phyloP scores from a whole-genome alignment of 1,140 invertebrate species.

The Ectropis grisescens region DNA sequence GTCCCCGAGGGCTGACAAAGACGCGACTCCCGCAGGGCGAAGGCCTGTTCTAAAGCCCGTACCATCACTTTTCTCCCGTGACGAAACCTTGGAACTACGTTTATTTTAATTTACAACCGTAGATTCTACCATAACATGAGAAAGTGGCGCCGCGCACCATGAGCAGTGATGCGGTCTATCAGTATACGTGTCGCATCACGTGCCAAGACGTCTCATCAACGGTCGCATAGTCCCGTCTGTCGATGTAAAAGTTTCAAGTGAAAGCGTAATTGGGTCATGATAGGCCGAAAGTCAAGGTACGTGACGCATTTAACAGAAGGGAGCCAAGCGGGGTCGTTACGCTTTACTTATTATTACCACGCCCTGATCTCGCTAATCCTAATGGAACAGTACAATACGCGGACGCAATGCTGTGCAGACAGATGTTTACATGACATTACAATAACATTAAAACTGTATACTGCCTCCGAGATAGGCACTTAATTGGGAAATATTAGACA shows the following conservation, averaged over 20 bases:
- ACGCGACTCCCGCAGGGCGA: constrained; percentile 17
- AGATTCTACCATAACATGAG: no score
- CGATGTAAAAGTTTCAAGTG: background rate
- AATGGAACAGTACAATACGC: constrained; percentile 26
- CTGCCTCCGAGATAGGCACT: no score
- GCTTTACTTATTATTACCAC: constrained; percentile 58
- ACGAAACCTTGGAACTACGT: no score
- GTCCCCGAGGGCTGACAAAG: constrained; percentile 17
- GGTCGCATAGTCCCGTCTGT: background rate
- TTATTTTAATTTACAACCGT: no score
- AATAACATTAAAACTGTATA: no score
- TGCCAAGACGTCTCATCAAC: constrained; percentile 6
- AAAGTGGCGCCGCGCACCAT: no score
- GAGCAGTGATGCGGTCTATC: no score
- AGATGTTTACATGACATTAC: no score
- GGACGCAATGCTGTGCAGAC: constrained; percentile 14
- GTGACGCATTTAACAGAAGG: background rate
- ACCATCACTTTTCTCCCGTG: constrained; percentile 5
- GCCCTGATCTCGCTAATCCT: constrained; percentile 30
- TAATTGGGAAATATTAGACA: no score
- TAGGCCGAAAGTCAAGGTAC: background rate
- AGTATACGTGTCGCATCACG: no score
- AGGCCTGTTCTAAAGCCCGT: no score
- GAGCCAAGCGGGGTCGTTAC: constrained; percentile 25
- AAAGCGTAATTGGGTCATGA: background rate